These are phyloP conservation scores for Diplodus puntazzo DNA, from an alignment of 2,797 vertebrate species.

Conservation along the genomic window DNA sequence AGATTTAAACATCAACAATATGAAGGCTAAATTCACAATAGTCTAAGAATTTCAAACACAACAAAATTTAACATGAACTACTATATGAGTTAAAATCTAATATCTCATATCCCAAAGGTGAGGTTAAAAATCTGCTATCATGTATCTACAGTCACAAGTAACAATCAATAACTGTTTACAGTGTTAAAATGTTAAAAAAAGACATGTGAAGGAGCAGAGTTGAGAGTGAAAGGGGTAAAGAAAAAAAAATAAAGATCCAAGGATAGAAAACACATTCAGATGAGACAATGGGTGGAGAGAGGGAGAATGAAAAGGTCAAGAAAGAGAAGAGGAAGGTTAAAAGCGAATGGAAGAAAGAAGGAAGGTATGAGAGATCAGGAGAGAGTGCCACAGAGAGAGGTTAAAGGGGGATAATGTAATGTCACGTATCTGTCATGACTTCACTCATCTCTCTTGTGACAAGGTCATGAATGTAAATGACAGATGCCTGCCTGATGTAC, in stretches of 20 bases:
- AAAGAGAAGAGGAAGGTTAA: constrained; percentile 72
- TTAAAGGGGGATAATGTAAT: constrained; percentile 82
- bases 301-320: constrained; percentile 66
- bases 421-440: constrained; percentile 83
- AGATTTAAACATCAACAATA: too few species aligned
- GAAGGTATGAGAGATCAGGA: constrained; percentile 57
- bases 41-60: too few species aligned
- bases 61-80: too few species aligned
- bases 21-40: too few species aligned
- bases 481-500: constrained; percentile 66
- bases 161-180: neutral
- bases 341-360: constrained; percentile 62
- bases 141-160: too few species aligned
- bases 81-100: too few species aligned
- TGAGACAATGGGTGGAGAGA: constrained; percentile 30
- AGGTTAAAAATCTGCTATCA: too few species aligned
- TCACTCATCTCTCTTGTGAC: constrained; percentile 77
- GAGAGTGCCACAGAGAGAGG: constrained; percentile 66
- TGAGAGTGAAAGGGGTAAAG: constrained; percentile 13
- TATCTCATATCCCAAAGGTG: too few species aligned
- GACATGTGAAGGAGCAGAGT: neutral
- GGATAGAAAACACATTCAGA: constrained; percentile 51
- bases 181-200: neutral
- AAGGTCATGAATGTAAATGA: constrained; percentile 83
- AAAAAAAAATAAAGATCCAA: constrained; percentile 22